Evolutionary conservation across 2,797 vertebrate species (phyloP), one percentile per base, ranked within the genome.

Genomic region (Typhlichthys eigenmanni): DNA sequence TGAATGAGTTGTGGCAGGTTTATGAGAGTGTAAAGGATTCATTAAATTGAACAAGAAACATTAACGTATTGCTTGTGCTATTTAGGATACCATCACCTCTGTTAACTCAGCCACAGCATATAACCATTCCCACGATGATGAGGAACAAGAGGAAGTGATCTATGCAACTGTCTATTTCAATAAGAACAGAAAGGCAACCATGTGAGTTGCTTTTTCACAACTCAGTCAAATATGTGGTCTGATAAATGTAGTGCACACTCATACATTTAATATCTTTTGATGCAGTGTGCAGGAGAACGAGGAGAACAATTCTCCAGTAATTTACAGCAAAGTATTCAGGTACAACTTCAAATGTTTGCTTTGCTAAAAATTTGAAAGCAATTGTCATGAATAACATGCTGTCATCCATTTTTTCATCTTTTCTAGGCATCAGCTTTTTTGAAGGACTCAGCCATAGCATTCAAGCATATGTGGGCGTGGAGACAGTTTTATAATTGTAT

Each of bases 311-410:
- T 8, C 50, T 52, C 3, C 45, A 16, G 55, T 52, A 55, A 72
- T 74, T 66, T 82, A 87, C 75, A 79, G 69, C 62, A 58, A 53
- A 11, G 73, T 85, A 47, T 65, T 59, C 69, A 80, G 62, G 70
- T 86, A 64, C 71, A 47, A 24, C 45, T 58, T 60, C 63, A 13
- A 32, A 14, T 60, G 45, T 59, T 29, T 29, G 24, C 24, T 29
- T 29, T 29, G 4, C 24, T 29, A 29, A 43, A 43, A 1, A 43
- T 43, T 7, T 43, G 38, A 43, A 7, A 8, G 8, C 16, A 34
- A 17, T 17, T 52, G 2, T 11, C 11, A 13, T 52, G 16, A 49
- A 38, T 54, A 5, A 61, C 32, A 19, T 43, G 7, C 10, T n/a
- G 12, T 13, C 57, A 63, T 2, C 32, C 55, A 1, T 54, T 10